Base-by-base conservation (phyloP, 2,113 vertebrate species). In the Tamias sibiricus region DNA sequence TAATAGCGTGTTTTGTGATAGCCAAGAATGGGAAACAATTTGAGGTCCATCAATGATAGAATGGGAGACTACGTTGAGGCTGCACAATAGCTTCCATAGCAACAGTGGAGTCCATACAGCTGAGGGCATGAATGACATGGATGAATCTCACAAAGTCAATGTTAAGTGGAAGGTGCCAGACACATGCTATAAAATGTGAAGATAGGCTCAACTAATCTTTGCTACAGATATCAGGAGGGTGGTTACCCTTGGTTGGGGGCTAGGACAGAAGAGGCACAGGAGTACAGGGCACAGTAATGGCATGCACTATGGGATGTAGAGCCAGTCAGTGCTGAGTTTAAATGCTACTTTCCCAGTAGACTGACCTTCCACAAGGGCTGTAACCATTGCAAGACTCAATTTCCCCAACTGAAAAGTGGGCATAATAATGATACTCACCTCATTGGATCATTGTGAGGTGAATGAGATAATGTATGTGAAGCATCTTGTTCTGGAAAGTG, bases 121-220 rank as follows among this genome's bases (percentile, higher is more conserved):
- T 2, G 10, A 32, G 71, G 42, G 10, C 40, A 35, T 4, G 2
- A 47, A 24, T 4, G 52, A n/a, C 13, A 0, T 2, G 5, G 8
- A 24, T 59, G 49, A 8, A 11, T 16, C 86, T 76, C 76, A 54
- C 22, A 90, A 66, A 40, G 22, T n/a, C 24, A 86, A 9, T 1
- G 24, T 1, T 19, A n/a, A 68, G 14, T 14, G 49, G 11, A 74
- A 57, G 59, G 76, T 49, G 2, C 3, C 57, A 16, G 72, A 52
- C 28, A 37, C 35, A 20, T 16, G 13, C n/a, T 37, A 17, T 16
- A 40, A 92, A 83, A 37, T 12, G 35, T 47, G 42, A 72, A 54
- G 8, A 3, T 26, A 19, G 8, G 74, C 54, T 79, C 5, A 1
- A n/a, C 2, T 52, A 3, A 69, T 40, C 59, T 71, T 44, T 54